Evolutionary conservation across 2,888 invertebrate genomes (phyloP).

Genomic region (Zaprionus lineosus): DNA sequence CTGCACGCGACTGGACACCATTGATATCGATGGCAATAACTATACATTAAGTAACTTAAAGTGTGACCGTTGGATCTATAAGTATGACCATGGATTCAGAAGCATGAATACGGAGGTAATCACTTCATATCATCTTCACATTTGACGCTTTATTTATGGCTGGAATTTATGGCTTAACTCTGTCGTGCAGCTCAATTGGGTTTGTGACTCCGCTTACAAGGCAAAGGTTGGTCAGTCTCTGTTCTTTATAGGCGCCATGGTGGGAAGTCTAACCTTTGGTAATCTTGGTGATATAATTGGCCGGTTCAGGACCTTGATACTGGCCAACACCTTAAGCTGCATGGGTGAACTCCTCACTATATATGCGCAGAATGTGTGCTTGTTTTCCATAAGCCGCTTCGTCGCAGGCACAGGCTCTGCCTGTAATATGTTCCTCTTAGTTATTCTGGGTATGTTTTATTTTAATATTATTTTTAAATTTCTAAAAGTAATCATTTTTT

Average conservation of each 20-base stretch:
- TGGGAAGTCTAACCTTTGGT: conserved; percentile 84
- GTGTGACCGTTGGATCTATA: neutral
- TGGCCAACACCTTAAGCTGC: conserved; percentile 83
- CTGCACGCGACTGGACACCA: neutral
- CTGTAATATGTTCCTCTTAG: conserved; percentile 85
- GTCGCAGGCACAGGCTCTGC: conserved; percentile 84
- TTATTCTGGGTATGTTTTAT: conserved; percentile 83
- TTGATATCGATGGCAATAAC: neutral
- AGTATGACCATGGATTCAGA: neutral
- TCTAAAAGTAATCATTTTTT: neutral
- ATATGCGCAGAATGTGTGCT: conserved; percentile 80
- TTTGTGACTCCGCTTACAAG: conserved; percentile 84
- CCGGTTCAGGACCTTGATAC: conserved; percentile 83
- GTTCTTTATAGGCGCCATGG: conserved; percentile 85
- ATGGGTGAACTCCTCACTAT: conserved; percentile 83
- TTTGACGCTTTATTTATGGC: too few species aligned
- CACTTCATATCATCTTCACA: too few species aligned
- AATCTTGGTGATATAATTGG: conserved; percentile 84
- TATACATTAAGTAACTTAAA: neutral
- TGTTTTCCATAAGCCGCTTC: conserved; percentile 84
- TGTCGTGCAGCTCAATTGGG: conserved; percentile 83
- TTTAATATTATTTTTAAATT: conserved; percentile 60
- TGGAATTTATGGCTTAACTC: too few species aligned
- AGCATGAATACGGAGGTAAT: neutral
- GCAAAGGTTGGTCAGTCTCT: conserved; percentile 84